Conservation (phyloP, 2,797 vertebrate genomes). For the Mallotus villosus region DNA sequence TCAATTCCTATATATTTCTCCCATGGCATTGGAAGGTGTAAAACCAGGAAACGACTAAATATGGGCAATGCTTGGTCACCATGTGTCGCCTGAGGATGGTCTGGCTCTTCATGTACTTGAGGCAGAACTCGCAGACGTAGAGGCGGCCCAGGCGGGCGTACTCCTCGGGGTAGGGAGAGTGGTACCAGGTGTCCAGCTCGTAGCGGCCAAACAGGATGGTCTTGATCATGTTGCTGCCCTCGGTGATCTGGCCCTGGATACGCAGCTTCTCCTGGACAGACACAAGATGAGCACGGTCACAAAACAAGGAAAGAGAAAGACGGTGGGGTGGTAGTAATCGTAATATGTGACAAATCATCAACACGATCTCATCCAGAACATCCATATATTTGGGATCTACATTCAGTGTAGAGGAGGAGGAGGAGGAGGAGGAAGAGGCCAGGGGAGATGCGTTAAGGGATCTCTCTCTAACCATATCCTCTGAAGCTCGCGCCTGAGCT, state of each 20-base stretch:
- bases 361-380: not conserved
- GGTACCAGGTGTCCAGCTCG: constrained; percentile 89
- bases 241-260: constrained; percentile 88
- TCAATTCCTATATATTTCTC: not conserved
- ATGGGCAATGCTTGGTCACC: constrained; percentile 66
- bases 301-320: too few species aligned
- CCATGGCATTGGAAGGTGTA: too few species aligned
- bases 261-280: constrained; percentile 81
- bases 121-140: constrained; percentile 93
- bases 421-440: not conserved
- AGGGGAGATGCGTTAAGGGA: not conserved
- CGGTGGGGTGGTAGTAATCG: too few species aligned
- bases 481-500: constrained; percentile 86
- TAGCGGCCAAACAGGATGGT: constrained; percentile 86
- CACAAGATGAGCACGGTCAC: too few species aligned
- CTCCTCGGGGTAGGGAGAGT: constrained; percentile 88
- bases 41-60: too few species aligned
- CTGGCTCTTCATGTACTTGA: constrained; percentile 99
- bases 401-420: constrained; percentile 1
- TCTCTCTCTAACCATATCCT: constrained; percentile 81
- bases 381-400: not conserved
- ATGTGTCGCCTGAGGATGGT: constrained; percentile 95
- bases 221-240: constrained; percentile 91
- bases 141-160: constrained; percentile 86
- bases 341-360: not conserved